A percentile compares a stretch with the other conserved stretches of the same genome.
Evolutionary conservation across 2,113 vertebrate genomes (phyloP).

Genomic region (Pantherophis guttatus): DNA sequence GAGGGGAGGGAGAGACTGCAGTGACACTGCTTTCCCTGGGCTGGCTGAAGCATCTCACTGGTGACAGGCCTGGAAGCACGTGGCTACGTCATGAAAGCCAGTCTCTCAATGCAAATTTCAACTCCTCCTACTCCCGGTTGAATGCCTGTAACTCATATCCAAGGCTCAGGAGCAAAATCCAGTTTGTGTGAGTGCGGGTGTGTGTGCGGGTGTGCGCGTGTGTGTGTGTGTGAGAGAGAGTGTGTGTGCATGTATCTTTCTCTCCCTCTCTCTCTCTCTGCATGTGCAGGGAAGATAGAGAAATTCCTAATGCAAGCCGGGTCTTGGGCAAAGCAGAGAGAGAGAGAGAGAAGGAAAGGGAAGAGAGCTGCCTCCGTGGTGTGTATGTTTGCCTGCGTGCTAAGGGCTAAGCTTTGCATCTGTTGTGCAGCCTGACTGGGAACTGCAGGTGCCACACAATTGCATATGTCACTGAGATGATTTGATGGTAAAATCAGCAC

Average conservation of each 20-base stretch:
- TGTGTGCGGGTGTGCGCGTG: not conserved
- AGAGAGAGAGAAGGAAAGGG: constrained; percentile 51
- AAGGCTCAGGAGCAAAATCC: constrained; percentile 74
- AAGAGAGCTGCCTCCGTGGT: constrained; percentile 52
- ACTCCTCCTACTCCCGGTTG: constrained; percentile 78
- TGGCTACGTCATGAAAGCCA: constrained; percentile 89
- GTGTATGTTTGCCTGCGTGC: constrained; percentile 34
- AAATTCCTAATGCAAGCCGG: constrained; percentile 63
- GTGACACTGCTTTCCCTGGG: constrained; percentile 62
- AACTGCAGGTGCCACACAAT: constrained; percentile 72
- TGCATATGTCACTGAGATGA: constrained; percentile 68
- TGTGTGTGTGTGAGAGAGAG: not conserved
- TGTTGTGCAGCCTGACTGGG: constrained; percentile 64
- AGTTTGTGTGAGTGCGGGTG: constrained; percentile 13
- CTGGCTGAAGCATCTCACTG: constrained; percentile 70
- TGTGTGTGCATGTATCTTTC: not conserved
- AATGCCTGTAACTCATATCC: constrained; percentile 76
- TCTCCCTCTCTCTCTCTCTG: not conserved
- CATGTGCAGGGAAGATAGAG: constrained; percentile 21
- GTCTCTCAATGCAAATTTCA: constrained; percentile 80
- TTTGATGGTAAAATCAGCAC: constrained; percentile 71
- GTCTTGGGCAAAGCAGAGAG: constrained; percentile 54
- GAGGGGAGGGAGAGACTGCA: constrained; percentile 47
- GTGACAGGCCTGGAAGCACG: constrained; percentile 83
- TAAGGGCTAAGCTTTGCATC: constrained; percentile 56